Evolutionary conservation across 2,797 vertebrate species (phyloP), one percentile per base, ranked within the genome.

Genomic region (Geotrypetes seraphini): DNA sequence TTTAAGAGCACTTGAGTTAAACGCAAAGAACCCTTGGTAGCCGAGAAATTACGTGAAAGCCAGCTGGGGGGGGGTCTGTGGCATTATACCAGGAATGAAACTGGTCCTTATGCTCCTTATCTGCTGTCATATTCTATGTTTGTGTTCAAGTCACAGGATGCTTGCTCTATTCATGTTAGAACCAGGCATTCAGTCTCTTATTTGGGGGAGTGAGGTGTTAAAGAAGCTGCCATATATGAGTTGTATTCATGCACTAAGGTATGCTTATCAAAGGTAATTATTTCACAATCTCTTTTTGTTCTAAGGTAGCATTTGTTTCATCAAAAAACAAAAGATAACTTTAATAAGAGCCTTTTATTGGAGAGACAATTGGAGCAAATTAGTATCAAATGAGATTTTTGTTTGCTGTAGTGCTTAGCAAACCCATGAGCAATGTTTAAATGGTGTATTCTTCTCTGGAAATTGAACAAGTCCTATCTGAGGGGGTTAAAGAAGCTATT

Each of bases 311-410:
- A 60, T 58, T 72, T 79, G 73, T 75, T 81, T 78, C 79, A 78
- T 78, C 74, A 63, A 63, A 66, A 63, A 76, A 71, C 73, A 72
- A 77, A 77, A 69, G 64, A 66, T 72, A 50, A 51, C 61, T 71
- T 72, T 73, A 78, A 72, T 75, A 75, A 71, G 57, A 70, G 59
- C 22, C 70, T 79, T 71, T 81, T 69, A 76, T 72, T 60, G 61
- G 67, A 64, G 79, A 81, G 69, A 80, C 72, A 81, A 71, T 82
- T 71, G 69, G 75, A 73, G 71, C 71, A 79, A 73, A 78, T 82
- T 81, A 82, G 72, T 62, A 66, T 67, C 66, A 76, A 78, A 84
- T 83, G 78, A 79, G 76, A 64, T 69, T 80, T 83, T 82, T 80
- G 77, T 62, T 79, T 82, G 19, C 12, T 75, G 78, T 56, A 78